Percentiles rank a stretch among this genome's conserved stretches.
phyloP scores from a whole-genome alignment of 1,140 invertebrate species.

The Lethrus apterus region DNA sequence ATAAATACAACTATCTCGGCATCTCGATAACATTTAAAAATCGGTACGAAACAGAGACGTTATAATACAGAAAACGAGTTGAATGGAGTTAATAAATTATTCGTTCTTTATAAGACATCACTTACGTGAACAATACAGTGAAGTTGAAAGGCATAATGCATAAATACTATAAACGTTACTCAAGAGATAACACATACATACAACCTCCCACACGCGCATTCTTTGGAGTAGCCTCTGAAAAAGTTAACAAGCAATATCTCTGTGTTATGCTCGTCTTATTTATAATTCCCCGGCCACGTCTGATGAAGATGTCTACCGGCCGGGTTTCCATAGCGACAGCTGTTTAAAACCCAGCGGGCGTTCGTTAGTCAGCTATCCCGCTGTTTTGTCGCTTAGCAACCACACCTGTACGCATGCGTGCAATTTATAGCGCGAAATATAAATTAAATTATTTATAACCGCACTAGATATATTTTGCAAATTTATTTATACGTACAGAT shows the following conservation, averaged over 20 bases:
- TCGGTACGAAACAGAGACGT: too few species aligned
- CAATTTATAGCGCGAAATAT: constrained; percentile 4
- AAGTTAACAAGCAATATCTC: constrained; percentile 32
- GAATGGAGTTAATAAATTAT: too few species aligned
- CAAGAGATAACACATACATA: constrained; percentile 14
- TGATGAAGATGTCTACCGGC: constrained; percentile 38
- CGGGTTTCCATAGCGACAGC: constrained; percentile 38
- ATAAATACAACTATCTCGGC: too few species aligned
- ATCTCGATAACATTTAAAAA: too few species aligned
- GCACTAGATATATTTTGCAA: background rate
- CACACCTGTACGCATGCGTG: constrained; percentile 17
- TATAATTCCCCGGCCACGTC: constrained; percentile 37
- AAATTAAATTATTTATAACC: constrained; percentile 3
- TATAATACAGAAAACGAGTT: too few species aligned
- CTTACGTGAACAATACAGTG: constrained; percentile 14
- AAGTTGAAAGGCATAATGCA: constrained; percentile 13
- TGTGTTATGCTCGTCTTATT: constrained; percentile 32
- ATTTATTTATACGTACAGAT: background rate
- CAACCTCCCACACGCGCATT: constrained; percentile 8
- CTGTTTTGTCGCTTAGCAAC: constrained; percentile 24
- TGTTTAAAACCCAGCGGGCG: constrained; percentile 37
- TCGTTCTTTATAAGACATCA: constrained; percentile 1
- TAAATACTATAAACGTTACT: constrained; percentile 16
- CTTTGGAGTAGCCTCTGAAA: constrained; percentile 19
- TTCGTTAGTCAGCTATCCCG: constrained; percentile 35